Conservation (phyloP, 2,797 vertebrate species). For the Chelidonichthys spinosus region DNA sequence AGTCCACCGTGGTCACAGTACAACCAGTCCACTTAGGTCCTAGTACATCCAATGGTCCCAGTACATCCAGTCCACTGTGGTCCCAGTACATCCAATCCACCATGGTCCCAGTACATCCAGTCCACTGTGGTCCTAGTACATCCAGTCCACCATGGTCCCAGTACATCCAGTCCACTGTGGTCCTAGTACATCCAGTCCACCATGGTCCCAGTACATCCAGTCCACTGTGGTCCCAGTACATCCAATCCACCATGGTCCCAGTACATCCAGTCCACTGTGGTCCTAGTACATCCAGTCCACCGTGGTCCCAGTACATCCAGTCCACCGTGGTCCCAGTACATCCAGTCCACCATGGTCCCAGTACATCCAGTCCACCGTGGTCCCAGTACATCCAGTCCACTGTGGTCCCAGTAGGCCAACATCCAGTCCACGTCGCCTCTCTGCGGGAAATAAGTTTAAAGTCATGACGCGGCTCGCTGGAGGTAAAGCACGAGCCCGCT, state of each 20-base stretch:
- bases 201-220: neutral
- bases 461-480: no score
- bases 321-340: neutral
- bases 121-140: neutral
- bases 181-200: neutral
- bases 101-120: neutral
- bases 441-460: no score
- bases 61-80: neutral
- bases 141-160: neutral
- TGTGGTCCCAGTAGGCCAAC: neutral
- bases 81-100: neutral
- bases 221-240: neutral
- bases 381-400: neutral
- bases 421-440: no score
- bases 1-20: neutral
- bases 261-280: no score
- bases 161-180: neutral
- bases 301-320: neutral
- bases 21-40: neutral
- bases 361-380: neutral
- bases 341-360: neutral
- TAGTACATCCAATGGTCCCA: neutral
- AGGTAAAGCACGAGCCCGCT: no score
- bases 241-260: neutral
- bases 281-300: no score